These are phyloP conservation scores for Chloropsis cyanopogon DNA, from an alignment of 2,113 vertebrate species.

Conservation along the genomic window DNA sequence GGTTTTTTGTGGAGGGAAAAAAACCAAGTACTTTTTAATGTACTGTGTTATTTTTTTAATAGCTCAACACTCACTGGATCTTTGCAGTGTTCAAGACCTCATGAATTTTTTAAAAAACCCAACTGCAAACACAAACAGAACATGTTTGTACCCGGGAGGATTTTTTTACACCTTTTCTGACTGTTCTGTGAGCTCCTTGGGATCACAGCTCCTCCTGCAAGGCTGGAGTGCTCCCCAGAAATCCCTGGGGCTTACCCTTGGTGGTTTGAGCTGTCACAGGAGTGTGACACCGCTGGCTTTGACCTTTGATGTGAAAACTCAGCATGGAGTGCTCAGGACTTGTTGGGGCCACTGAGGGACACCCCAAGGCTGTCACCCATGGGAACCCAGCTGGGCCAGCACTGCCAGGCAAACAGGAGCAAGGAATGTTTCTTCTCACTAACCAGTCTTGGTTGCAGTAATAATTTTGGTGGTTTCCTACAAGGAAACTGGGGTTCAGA, in stretches of 20 bases:
- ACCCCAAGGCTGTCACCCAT: background rate
- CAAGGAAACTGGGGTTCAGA: background rate
- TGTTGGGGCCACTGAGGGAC: background rate
- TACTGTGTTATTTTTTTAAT: background rate
- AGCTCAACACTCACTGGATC: background rate
- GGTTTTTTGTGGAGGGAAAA: background rate
- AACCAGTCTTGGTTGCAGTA: background rate
- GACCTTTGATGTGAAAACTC: background rate
- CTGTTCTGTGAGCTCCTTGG: background rate
- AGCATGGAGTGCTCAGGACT: fast-evolving
- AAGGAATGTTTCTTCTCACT: fast-evolving
- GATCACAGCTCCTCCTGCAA: background rate
- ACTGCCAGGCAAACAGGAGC: fast-evolving
- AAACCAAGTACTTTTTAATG: background rate
- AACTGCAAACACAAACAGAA: background rate
- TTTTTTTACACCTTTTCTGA: background rate
- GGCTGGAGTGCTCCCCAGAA: background rate
- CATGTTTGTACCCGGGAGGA: background rate
- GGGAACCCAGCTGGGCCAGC: background rate
- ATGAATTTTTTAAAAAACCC: background rate
- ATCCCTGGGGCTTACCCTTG: background rate
- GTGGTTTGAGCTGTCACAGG: background rate
- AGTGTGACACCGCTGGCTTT: background rate
- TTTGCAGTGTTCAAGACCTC: background rate
- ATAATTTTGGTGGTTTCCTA: background rate